Conservation (phyloP, 2,113 vertebrate genomes). For the Terrapene triunguis region DNA sequence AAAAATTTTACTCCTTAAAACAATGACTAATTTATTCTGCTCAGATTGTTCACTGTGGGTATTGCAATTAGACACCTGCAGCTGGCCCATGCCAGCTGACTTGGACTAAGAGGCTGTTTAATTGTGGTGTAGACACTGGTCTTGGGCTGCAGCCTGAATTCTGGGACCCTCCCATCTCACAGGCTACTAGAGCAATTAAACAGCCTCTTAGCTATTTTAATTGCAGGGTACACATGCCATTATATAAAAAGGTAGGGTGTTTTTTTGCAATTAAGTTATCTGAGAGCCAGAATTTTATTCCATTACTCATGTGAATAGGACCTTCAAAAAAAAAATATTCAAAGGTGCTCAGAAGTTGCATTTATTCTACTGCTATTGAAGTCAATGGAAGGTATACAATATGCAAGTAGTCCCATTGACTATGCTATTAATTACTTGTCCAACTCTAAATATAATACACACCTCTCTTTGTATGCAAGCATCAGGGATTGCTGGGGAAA, state of each 20-base stretch:
- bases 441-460: background rate
- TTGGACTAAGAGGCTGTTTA: background rate
- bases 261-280: background rate
- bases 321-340: background rate
- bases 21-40: background rate
- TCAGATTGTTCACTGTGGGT: fast-evolving
- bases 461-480: background rate
- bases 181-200: background rate
- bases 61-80: background rate
- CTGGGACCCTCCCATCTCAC: too few relatives aligned
- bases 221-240: background rate
- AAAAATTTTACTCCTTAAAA: background rate
- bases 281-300: background rate
- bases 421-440: fast-evolving
- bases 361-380: background rate
- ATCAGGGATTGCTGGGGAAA: background rate
- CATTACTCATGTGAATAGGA: background rate
- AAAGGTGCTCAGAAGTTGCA: background rate
- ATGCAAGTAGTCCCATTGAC: fast-evolving
- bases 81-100: background rate
- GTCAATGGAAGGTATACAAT: fast-evolving
- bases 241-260: background rate
- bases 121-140: background rate
- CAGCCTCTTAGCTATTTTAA: background rate
- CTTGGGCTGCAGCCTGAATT: background rate